Evolutionary conservation across 2,113 vertebrate species (phyloP).

Genomic region (Nannospalax galili): DNA sequence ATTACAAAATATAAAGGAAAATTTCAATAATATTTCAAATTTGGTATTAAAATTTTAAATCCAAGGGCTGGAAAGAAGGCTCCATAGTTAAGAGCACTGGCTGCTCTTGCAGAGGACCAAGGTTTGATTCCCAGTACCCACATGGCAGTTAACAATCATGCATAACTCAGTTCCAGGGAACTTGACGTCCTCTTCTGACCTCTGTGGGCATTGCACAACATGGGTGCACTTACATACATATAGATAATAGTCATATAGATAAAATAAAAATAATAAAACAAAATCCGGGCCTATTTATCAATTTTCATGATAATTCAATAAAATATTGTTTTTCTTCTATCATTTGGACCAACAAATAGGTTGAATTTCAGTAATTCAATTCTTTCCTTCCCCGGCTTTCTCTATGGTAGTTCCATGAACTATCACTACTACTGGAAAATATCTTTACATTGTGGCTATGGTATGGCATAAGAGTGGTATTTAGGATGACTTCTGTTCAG

Average conservation of each 20-base stretch:
- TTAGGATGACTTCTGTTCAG: conserved; percentile 21
- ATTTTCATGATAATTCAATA: neutral
- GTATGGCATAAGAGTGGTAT: neutral
- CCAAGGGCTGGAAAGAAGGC: too few species aligned
- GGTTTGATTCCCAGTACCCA: too few species aligned
- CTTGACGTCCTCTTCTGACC: too few species aligned
- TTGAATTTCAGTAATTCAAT: neutral
- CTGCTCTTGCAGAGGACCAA: too few species aligned
- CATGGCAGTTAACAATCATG: too few species aligned
- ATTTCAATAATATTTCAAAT: neutral
- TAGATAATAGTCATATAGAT: too few species aligned
- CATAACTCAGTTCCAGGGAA: too few species aligned
- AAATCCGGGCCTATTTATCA: neutral
- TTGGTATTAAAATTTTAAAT: neutral
- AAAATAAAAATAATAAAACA: too few species aligned
- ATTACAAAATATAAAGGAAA: neutral
- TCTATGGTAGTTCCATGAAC: conserved; percentile 3
- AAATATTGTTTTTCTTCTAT: neutral
- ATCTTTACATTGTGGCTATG: neutral
- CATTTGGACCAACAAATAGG: neutral
- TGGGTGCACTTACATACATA: too few species aligned
- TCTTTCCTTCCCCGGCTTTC: neutral
- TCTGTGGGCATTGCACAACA: too few species aligned
- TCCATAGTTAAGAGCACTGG: too few species aligned
- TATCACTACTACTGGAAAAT: neutral